A percentile compares a stretch with the other conserved stretches of the same genome.
Evolutionary conservation across 2,113 vertebrate species (phyloP).

Genomic region (Rhegmatorhina hoffmannsi): DNA sequence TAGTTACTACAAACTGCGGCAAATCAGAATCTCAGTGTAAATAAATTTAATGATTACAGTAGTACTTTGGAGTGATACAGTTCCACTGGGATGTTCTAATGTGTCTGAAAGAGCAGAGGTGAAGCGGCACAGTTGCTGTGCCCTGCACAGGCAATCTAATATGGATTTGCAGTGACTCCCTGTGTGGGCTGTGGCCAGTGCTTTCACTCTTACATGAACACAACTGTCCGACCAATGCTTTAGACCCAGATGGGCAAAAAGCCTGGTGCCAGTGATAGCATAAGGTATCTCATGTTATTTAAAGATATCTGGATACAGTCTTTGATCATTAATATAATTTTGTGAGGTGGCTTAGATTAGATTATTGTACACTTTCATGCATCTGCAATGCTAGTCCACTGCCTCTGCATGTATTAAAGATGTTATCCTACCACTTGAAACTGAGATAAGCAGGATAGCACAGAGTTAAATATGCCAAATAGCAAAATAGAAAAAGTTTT

Average conservation of each 20-base stretch:
- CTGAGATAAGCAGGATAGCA: background rate
- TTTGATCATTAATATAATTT: background rate
- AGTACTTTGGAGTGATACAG: background rate
- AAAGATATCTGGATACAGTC: background rate
- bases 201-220: background rate
- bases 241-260: background rate
- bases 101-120: background rate
- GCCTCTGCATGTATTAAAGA: background rate
- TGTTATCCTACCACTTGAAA: background rate
- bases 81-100: background rate
- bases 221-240: fast-evolving
- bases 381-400: background rate
- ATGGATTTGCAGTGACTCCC: fast-evolving
- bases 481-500: background rate
- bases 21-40: background rate
- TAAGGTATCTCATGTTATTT: background rate
- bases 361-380: background rate
- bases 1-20: background rate
- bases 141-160: background rate
- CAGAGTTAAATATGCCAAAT: background rate
- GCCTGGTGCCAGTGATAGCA: background rate
- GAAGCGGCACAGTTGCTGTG: background rate
- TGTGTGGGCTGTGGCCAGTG: background rate
- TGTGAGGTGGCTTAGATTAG: background rate
- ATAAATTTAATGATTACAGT: background rate